Conservation (phyloP, 2,888 invertebrate species). For the Boloria euphrosyne region DNA sequence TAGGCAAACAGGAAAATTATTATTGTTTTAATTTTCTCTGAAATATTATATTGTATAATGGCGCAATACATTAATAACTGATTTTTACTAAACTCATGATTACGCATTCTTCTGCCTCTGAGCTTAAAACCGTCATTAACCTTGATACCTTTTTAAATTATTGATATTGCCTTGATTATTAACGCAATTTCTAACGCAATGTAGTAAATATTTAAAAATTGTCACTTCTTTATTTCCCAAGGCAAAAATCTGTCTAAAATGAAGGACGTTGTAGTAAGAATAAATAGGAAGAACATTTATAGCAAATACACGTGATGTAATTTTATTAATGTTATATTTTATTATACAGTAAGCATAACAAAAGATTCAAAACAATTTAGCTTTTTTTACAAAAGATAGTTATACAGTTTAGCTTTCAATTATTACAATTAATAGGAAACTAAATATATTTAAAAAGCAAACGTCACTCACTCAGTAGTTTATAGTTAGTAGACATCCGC, state of each 20-base stretch:
- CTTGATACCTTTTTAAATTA: constrained; percentile 30
- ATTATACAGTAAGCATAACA: too few relatives aligned
- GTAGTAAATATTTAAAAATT: constrained; percentile 8
- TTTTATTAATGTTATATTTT: too few relatives aligned
- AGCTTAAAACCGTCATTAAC: constrained; percentile 19
- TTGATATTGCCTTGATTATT: constrained; percentile 21
- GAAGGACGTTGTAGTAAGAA: background rate
- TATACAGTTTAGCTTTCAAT: too few relatives aligned
- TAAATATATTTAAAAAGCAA: too few relatives aligned
- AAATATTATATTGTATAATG: background rate
- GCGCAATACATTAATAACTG: background rate
- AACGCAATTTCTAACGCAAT: constrained; percentile 27
- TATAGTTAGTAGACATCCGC: too few relatives aligned
- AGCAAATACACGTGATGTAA: too few relatives aligned
- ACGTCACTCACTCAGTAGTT: too few relatives aligned
- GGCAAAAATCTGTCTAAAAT: background rate
- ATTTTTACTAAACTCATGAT: background rate
- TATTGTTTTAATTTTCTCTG: background rate
- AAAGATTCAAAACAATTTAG: too few relatives aligned
- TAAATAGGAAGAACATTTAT: too few relatives aligned
- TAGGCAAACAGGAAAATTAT: too few relatives aligned
- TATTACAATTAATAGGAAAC: too few relatives aligned
- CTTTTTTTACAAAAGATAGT: too few relatives aligned
- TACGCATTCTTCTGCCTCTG: constrained; percentile 8
- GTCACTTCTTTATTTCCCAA: constrained; percentile 15